Evolutionary conservation across 2,113 vertebrate species (phyloP), one percentile per base, ranked within the genome.

Genomic region (Riparia riparia): DNA sequence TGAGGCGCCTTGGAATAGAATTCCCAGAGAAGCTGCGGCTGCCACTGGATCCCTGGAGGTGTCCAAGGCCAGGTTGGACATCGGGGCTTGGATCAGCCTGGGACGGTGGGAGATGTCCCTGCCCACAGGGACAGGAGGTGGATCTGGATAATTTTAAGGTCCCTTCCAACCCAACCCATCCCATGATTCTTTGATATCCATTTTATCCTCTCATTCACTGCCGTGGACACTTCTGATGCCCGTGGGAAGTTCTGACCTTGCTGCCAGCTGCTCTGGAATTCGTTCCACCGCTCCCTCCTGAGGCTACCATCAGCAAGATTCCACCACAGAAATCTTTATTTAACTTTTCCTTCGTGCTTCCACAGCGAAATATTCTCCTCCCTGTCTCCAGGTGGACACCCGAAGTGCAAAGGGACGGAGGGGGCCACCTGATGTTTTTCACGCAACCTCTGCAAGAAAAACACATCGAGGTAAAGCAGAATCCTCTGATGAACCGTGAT

Each of bases 181-280:
- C 63, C 41, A 6, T 0, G 29, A 54, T 9, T 29, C n/a, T 41
- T 13, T 47, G 32, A 13, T 7, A 18, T 9, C 13, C 14, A 0
- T 12, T 56, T 81, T 7, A 82, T 6, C 25, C 44, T 42, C 29
- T 69, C 49, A 47, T 22, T 20, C 49, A 63, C 44, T 11, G n/a
- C 53, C 0, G 2, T 4, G 19, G 8, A 19, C 0, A 4, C 21
- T n/a, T 7, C 28, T 2, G 17, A 88, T 3, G 42, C 32, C 8
- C 45, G 2, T 5, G 54, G 69, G 51, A 25, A 25, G 21, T 58
- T 86, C 4, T 60, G 49, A 34, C 44, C 58, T 10, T 6, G 39
- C 1, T 45, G 9, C 51, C n/a, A 47, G 20, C 34, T 31, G 16
- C 45, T 70, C 79, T 49, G 54, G 14, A 32, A 82, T 56, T 37